Conservation (phyloP, 2,113 vertebrate species). For the Gnathonemus longibarbis region DNA sequence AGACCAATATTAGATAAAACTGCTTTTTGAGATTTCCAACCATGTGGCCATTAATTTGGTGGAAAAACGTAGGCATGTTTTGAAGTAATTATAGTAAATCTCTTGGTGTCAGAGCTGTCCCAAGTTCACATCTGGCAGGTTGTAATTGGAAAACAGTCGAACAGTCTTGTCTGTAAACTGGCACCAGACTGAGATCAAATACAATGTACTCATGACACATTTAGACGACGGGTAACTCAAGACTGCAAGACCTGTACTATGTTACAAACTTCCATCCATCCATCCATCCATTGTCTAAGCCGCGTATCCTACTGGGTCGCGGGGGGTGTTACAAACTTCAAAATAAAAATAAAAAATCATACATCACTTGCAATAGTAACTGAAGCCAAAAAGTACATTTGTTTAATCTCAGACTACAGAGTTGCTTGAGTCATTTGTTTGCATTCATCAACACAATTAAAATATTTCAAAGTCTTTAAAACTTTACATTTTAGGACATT, state of each 20-base stretch:
- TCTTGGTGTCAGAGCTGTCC: slow-evolving; percentile 40
- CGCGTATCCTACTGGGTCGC: too few relatives aligned
- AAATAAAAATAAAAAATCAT: background rate
- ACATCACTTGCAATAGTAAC: background rate
- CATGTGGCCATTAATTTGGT: background rate
- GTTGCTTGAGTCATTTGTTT: background rate
- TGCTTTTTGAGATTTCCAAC: background rate
- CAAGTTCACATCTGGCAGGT: slow-evolving; percentile 60
- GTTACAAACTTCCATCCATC: background rate
- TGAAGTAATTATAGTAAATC: slow-evolving; percentile 38
- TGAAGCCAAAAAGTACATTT: background rate
- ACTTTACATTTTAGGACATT: background rate
- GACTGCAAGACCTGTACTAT: background rate
- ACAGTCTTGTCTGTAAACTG: slow-evolving; percentile 58
- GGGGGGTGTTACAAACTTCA: background rate
- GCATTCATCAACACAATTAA: background rate
- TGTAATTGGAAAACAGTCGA: slow-evolving; percentile 59
- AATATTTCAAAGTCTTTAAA: background rate
- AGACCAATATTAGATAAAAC: background rate
- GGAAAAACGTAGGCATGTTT: background rate
- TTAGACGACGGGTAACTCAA: slow-evolving; percentile 44
- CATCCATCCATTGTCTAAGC: too few relatives aligned
- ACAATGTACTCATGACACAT: slow-evolving; percentile 58
- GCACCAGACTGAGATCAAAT: slow-evolving; percentile 65
- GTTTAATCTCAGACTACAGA: background rate